Conservation (phyloP, 1,140 invertebrate genomes). For the Anthonomus grandis region DNA sequence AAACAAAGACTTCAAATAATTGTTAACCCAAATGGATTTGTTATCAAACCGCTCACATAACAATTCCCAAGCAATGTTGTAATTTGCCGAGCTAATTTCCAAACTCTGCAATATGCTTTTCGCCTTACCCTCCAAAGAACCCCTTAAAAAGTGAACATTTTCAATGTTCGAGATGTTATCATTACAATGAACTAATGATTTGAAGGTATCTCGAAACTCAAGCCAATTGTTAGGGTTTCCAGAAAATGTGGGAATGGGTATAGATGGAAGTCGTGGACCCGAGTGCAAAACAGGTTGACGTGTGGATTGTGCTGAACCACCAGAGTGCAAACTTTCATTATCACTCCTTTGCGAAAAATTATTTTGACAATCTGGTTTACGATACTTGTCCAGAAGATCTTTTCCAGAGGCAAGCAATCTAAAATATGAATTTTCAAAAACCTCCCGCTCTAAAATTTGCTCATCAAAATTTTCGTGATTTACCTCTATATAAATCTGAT, state of each 20-base stretch:
- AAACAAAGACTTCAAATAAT: conserved; percentile 19
- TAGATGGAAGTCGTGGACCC: neutral
- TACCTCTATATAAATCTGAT: too few species aligned
- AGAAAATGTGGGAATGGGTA: conserved; percentile 13
- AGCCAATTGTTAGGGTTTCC: conserved; percentile 2
- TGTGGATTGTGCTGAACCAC: too few species aligned
- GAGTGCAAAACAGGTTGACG: too few species aligned
- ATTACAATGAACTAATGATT: conserved; percentile 5
- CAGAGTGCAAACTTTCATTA: too few species aligned
- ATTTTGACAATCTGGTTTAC: too few species aligned
- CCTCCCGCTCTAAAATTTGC: too few species aligned
- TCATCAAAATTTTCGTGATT: too few species aligned
- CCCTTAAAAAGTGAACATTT: conserved; percentile 26
- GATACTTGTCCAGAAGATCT: too few species aligned
- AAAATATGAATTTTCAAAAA: too few species aligned
- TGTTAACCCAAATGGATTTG: conserved; percentile 23
- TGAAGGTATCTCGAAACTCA: conserved; percentile 6
- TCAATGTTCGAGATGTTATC: neutral
- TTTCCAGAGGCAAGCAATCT: too few species aligned
- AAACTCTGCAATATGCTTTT: conserved; percentile 32
- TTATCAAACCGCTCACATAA: conserved; percentile 41
- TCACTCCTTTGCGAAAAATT: too few species aligned
- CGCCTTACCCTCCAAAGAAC: conserved; percentile 35
- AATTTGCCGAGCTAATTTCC: conserved; percentile 36
- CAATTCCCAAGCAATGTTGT: conserved; percentile 37